A percentile compares a stretch with the other conserved stretches of the same genome.
Evolutionary conservation across 2,113 vertebrate species (phyloP).

Genomic region (Lota lota): DNA sequence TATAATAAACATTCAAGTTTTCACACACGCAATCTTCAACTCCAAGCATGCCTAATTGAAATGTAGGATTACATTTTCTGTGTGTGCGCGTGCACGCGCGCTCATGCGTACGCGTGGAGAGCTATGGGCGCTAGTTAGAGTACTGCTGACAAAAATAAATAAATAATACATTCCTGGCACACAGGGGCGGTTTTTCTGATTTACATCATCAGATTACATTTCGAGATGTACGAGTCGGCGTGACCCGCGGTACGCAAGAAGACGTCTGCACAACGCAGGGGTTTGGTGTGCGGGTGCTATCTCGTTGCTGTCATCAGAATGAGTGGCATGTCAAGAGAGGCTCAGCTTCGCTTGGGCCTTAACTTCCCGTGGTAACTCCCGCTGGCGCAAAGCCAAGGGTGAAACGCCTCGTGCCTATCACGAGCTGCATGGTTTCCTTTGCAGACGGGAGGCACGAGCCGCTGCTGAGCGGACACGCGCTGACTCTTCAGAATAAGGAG

Average conservation of each 20-base stretch:
- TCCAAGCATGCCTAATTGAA: background rate
- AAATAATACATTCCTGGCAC: too few relatives aligned
- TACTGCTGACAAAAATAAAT: too few relatives aligned
- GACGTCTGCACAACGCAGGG: too few relatives aligned
- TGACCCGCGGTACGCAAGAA: too few relatives aligned
- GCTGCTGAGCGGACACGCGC: slow-evolving; percentile 53
- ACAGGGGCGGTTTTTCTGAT: too few relatives aligned
- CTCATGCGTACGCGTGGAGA: background rate
- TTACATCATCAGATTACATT: too few relatives aligned
- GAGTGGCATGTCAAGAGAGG: too few relatives aligned
- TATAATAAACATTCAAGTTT: slow-evolving; percentile 39
- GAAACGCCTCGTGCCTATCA: slow-evolving; percentile 8
- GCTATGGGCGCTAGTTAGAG: slow-evolving; percentile 16
- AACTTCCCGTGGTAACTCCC: slow-evolving; percentile 15
- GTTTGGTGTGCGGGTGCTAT: background rate
- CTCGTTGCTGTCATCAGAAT: too few relatives aligned
- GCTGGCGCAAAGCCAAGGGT: background rate
- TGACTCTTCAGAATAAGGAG: slow-evolving; percentile 58
- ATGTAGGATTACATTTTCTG: background rate
- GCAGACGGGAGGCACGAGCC: slow-evolving; percentile 54
- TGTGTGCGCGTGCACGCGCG: background rate
- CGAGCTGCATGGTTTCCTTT: slow-evolving; percentile 31
- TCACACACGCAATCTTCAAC: slow-evolving; percentile 19
- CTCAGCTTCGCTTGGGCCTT: too few relatives aligned
- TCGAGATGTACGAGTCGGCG: too few relatives aligned